Evolutionary conservation across 2,888 invertebrate genomes (phyloP), one percentile per base, ranked within the genome.

Genomic region (Lutraria lutraria): DNA sequence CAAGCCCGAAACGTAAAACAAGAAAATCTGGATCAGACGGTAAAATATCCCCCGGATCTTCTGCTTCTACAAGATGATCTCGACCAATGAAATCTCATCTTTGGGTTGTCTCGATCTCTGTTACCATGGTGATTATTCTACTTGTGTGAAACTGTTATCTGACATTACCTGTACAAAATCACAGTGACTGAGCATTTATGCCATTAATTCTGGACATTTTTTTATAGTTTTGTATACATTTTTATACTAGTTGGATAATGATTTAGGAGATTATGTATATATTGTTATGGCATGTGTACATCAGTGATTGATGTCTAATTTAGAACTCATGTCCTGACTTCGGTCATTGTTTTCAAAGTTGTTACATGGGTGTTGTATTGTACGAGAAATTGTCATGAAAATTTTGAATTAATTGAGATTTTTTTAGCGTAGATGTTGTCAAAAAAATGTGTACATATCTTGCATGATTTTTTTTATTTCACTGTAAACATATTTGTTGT

Each of bases 1-100:
- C 88, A 8, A 89, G 89, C 82, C 88, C 89, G 43, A 91, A 91
- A 68, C 83, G 91, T 54, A 91, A 91, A 85, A 83, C 85, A 15
- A 76, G 90, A 68, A 90, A 89, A 54, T 83, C 90, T 29, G 86
- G 68, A 21, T 31, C 89, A 52, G 90, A 90, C 31, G n/a, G 31
- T 0, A 90, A 90, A 85, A 54, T 56, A 29, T 87, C 90, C 1
- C 90, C 90, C n/a, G 29, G 81, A 63, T 85, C 84, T n/a, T 84
- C 87, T 19, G 56, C 80, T 3, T 79, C 85, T 56, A 60, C 80
- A 25, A 63, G 25, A 83, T 43, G 31, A 60, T 63, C 34, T 56
- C 60, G 21, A 13, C 25, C 83, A 25, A 76, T 76, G 31, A 76
- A 3, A 68, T 68, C n/a, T 10, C 25, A n/a, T 25, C 25, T 43